phyloP scores from a whole-genome alignment of 1,140 invertebrate genomes.

The Thereuonema tuberculata region DNA sequence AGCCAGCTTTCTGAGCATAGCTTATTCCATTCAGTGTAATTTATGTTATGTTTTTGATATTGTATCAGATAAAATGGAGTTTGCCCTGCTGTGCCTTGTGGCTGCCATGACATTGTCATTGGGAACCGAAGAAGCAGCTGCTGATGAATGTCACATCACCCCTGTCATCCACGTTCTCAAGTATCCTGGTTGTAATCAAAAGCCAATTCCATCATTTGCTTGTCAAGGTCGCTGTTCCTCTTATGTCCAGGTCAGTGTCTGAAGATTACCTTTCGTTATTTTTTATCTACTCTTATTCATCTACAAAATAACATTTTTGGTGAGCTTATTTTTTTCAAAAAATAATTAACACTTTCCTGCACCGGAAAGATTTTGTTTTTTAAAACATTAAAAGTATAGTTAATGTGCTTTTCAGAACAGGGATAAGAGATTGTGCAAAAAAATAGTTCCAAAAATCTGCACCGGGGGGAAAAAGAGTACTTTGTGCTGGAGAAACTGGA shows the following conservation, averaged over 20 bases:
- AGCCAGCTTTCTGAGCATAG: too few species aligned
- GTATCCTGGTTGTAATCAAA: constrained; percentile 79
- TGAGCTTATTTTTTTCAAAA: too few species aligned
- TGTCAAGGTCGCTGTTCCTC: constrained; percentile 79
- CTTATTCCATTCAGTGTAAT: too few species aligned
- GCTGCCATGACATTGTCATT: not conserved
- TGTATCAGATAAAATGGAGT: not conserved
- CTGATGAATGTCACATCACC: constrained; percentile 78
- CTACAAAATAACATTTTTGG: not conserved
- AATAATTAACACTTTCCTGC: too few species aligned
- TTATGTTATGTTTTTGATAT: too few species aligned
- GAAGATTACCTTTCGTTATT: not conserved
- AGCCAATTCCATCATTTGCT: constrained; percentile 83
- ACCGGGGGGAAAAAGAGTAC: too few species aligned
- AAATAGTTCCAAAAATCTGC: too few species aligned
- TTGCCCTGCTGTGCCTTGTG: not conserved
- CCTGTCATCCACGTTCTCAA: constrained; percentile 83
- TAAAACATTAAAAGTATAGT: too few species aligned
- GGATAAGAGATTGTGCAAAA: too few species aligned
- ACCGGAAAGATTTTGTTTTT: too few species aligned
- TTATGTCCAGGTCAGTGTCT: constrained; percentile 74
- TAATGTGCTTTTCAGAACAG: too few species aligned
- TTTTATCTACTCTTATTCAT: not conserved
- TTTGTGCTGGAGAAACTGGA: too few species aligned
- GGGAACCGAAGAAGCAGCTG: constrained; percentile 1